Conservation (phyloP, 2,113 vertebrate species). For the Verasper variegatus region DNA sequence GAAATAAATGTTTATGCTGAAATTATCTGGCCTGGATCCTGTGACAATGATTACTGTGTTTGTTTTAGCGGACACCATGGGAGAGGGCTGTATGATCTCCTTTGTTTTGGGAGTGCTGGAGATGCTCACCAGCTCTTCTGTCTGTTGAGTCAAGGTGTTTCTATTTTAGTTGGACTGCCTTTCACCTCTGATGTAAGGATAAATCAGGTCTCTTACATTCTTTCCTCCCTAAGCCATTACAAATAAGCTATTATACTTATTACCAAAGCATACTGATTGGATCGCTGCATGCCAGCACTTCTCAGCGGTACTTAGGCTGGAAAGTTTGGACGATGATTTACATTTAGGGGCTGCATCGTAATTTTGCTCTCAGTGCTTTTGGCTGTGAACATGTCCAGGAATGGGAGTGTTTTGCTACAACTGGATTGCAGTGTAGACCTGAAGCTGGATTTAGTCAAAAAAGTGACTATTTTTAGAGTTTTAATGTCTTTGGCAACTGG, state of each 20-base stretch:
- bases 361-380: conserved; percentile 46
- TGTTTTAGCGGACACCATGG: conserved; percentile 69
- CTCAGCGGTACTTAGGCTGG: conserved; percentile 34
- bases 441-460: conserved; percentile 60
- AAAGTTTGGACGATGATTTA: conserved; percentile 52
- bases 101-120: conserved; percentile 54
- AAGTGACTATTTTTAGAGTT: conserved; percentile 71
- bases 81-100: conserved; percentile 46
- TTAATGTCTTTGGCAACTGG: conserved; percentile 60
- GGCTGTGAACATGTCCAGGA: conserved; percentile 47
- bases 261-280: conserved; percentile 47
- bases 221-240: conserved; percentile 38
- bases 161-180: conserved; percentile 57
- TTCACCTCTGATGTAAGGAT: conserved; percentile 47
- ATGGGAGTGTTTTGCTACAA: conserved; percentile 46
- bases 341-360: conserved; percentile 46
- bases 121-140: conserved; percentile 59
- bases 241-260: conserved; percentile 54
- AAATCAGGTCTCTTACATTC: conserved; percentile 56
- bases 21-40: conserved; percentile 68
- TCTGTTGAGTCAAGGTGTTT: conserved; percentile 58
- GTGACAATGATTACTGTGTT: conserved; percentile 70
- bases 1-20: conserved; percentile 74
- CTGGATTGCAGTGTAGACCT: conserved; percentile 47
- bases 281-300: conserved; percentile 36